Evolutionary conservation across 2,888 invertebrate species (phyloP), one percentile per base, ranked within the genome.

Genomic region (Drosophila paramelanica): DNA sequence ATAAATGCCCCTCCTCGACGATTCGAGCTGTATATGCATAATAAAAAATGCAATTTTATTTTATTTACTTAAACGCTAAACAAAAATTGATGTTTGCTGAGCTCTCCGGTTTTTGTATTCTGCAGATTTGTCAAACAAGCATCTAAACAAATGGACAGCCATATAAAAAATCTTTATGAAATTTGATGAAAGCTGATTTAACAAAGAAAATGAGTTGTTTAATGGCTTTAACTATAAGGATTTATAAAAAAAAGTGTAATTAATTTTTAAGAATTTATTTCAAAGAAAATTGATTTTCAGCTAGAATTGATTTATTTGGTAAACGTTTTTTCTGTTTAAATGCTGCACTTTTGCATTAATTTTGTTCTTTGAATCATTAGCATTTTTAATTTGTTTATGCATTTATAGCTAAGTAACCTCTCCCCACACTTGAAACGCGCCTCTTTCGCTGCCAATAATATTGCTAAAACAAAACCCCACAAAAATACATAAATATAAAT

Each of bases 41-140:
- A 67, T 67, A 81, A 74, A 78, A 59, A 79, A 60, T 81, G 75
- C 62, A 79, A 69, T 78, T 78, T 78, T 78, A 79, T 81, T 67
- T 75, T 57, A 70, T 73, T 59, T 60, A 65, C 38, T 51, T 39
- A 55, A 39, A 43, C 49, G 49, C 4, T 20, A 33, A 58, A 23
- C 23, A 23, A 52, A 0, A 41, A 27, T 46, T 49, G 20, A 14
- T 50, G 41, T 41, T 41, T 17, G 17, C 36, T 13, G 11, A 36
- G 36, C 11, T 4, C 36, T 4, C 36, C 11, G 36, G 11, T 36
- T 36, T 36, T 31, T 31, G 7, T 31, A 8, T 2, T 31, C 13
- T 36, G 36, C 36, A 36, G 36, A 36, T 36, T 36, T 36, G 36
- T 36, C 36, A 36, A 36, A 5, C 36, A 11, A 13, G 0, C 36